These are phyloP conservation scores for Procapra przewalskii DNA, from an alignment of 2,113 vertebrate species.

Conservation along the genomic window DNA sequence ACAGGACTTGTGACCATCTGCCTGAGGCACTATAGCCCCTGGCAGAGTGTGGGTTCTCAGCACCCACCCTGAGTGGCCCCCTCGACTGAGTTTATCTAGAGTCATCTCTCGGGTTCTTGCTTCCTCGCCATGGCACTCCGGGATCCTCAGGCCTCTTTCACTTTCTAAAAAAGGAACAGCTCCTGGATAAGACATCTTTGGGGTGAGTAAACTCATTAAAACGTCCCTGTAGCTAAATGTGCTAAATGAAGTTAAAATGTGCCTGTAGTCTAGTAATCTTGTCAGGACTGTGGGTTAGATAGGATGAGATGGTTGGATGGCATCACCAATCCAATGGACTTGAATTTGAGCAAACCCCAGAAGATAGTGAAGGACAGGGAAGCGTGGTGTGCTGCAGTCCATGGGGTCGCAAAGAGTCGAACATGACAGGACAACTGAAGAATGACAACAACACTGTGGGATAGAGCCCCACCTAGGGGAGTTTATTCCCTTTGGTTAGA, in stretches of 20 bases:
- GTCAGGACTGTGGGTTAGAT: background rate
- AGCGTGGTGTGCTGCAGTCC: background rate
- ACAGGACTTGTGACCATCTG: background rate
- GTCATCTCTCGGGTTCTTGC: background rate
- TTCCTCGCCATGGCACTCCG: background rate
- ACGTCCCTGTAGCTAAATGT: background rate
- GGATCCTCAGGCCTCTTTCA: background rate
- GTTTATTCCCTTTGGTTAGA: background rate
- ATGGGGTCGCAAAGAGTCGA: background rate
- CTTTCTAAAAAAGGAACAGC: background rate
- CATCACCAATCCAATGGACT: too few species aligned
- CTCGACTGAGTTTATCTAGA: background rate
- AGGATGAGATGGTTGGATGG: too few species aligned
- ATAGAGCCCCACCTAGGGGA: background rate
- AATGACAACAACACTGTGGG: background rate
- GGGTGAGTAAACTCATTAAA: background rate
- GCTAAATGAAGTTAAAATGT: background rate
- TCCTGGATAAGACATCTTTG: background rate
- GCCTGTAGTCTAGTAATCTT: background rate
- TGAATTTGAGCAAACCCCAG: too few species aligned
- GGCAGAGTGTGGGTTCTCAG: background rate
- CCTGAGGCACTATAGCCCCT: background rate
- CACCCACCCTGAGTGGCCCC: background rate
- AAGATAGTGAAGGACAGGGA: background rate
- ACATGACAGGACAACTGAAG: accelerated